Base-by-base conservation (phyloP, 92 coral and sea anemone genomes). In the Ricordea florida region DNA sequence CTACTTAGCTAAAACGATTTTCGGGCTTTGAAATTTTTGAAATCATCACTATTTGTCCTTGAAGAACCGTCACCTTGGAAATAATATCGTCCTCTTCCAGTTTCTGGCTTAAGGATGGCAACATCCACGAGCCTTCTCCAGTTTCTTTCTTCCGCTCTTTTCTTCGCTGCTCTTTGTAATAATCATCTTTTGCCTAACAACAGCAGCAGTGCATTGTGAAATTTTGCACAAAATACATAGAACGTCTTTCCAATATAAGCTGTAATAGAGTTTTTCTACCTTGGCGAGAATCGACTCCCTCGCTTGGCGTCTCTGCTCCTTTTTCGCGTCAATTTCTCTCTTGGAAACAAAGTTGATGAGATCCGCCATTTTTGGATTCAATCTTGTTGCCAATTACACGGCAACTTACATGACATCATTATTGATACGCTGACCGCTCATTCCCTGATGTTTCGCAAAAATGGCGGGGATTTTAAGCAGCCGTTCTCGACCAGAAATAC, bases 81-180 rank as follows among this genome's bases (percentile, higher is more conserved):
- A 60, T 52, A 37, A 34, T 31, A 15, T 85, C 74, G 26, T 63
- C 85, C 27, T 82, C 85, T 34, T 53, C 82, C 11, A 94, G 72
- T 38, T 97, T 82, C 52, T 83, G 33, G 56, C 76, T 86, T 5
- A 94, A 69, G 16, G 97, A 82, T 5, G 96, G 97, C 32, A 94
- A 53, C 97, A 94, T 94, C 98, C 98, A 94, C 23, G 97, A 80
- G 30, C 76, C 93, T 86, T 94, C 98, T 10, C 98, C 97, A 22
- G 82, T 85, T 35, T 74, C 84, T 37, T 82, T 91, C 44, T 87
- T 83, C 60, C 68, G 81, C 45, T 86, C 91, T 24, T 84, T 78
- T 14, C 89, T 74, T 20, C 85, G 70, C 76, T 94, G 85, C 62
- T 83, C 92, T 50, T 80, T 73, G 59, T 94, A 94, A 60, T 88